Evolutionary conservation across 2,888 invertebrate species (phyloP).

Genomic region (Griposia aprilina): DNA sequence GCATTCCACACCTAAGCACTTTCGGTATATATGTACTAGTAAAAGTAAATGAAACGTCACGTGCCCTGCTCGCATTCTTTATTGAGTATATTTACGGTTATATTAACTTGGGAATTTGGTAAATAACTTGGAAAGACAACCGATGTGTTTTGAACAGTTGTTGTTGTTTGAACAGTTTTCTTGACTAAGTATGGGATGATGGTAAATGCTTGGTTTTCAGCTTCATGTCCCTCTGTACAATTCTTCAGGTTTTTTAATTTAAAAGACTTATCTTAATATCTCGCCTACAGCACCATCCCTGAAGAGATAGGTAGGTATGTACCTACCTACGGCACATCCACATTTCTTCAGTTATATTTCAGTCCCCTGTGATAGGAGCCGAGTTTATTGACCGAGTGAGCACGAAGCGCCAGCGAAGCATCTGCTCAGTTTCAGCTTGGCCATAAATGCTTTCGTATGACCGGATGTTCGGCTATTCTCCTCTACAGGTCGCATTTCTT

Average conservation of each 20-base stretch:
- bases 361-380: no score
- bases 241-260: not conserved
- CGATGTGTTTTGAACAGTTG: no score
- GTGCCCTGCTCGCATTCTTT: slow-evolving; percentile 12
- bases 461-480: no score
- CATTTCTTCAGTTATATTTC: no score
- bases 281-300: not conserved
- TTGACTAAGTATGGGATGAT: not conserved
- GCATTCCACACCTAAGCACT: slow-evolving; percentile 30
- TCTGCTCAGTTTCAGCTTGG: no score
- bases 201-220: not conserved
- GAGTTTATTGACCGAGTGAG: no score
- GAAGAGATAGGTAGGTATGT: no score
- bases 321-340: no score
- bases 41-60: slow-evolving; percentile 31
- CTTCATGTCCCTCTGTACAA: not conserved
- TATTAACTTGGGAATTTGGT: not conserved
- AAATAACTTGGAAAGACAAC: not conserved
- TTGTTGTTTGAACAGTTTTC: no score
- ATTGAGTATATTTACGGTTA: slow-evolving; percentile 12
- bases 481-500: no score
- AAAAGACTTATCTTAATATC: not conserved
- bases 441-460: no score
- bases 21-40: not conserved
- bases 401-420: no score